Percentiles rank a stretch among this genome's conserved stretches.
Evolutionary conservation across 2,888 invertebrate species (phyloP).

Genomic region (Perizoma affinitatum): DNA sequence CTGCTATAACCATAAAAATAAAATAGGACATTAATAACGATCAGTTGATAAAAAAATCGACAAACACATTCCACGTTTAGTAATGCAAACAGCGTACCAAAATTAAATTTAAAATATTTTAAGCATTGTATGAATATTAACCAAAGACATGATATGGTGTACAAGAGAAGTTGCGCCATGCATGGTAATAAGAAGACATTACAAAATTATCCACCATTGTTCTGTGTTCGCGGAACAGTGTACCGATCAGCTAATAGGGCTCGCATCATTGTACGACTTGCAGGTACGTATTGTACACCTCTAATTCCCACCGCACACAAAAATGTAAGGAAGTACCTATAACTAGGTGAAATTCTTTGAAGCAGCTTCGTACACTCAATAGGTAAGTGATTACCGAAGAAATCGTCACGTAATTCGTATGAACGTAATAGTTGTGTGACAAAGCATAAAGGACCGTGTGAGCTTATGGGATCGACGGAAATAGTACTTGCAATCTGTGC

Average conservation of each 20-base stretch:
- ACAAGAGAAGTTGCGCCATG: slow-evolving; percentile 72
- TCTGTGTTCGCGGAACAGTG: slow-evolving; percentile 76
- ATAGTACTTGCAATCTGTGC: slow-evolving; percentile 53
- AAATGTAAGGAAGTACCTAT: slow-evolving; percentile 56
- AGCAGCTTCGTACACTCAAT: slow-evolving; percentile 43
- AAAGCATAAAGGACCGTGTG: slow-evolving; percentile 29
- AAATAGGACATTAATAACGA: too few species aligned
- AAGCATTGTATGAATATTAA: slow-evolving; percentile 65
- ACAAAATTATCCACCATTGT: slow-evolving; percentile 82
- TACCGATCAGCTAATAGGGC: slow-evolving; percentile 66
- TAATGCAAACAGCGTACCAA: slow-evolving; percentile 49
- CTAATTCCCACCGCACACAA: slow-evolving; percentile 64
- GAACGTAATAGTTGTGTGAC: slow-evolving; percentile 41
- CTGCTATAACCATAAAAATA: too few species aligned
- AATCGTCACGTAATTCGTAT: slow-evolving; percentile 50
- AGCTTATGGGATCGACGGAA: slow-evolving; percentile 37
- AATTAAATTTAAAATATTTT: slow-evolving; percentile 58
- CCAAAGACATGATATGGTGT: slow-evolving; percentile 52
- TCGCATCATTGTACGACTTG: slow-evolving; percentile 65
- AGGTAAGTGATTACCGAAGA: slow-evolving; percentile 42
- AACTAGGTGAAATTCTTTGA: slow-evolving; percentile 49
- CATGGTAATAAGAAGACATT: slow-evolving; percentile 79
- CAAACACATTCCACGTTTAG: slow-evolving; percentile 27
- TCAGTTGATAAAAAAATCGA: slow-evolving; percentile 7
- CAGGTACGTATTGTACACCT: slow-evolving; percentile 35